These are phyloP conservation scores for Agrypnia vestita DNA, from an alignment of 1,140 invertebrate genomes.

Conservation along the genomic window DNA sequence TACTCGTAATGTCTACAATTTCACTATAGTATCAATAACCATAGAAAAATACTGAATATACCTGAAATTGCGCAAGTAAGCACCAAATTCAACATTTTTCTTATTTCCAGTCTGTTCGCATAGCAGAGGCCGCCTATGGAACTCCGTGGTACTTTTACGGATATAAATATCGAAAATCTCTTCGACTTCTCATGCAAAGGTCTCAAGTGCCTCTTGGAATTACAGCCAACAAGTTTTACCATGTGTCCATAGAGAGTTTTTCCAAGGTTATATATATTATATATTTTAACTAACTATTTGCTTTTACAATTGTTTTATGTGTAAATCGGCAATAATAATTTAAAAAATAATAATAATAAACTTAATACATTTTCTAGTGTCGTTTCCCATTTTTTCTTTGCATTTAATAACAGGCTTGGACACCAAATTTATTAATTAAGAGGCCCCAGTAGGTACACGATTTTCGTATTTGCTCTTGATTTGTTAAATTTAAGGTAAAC, in stretches of 20 bases:
- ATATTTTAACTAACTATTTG: background rate
- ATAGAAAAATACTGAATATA: too few relatives aligned
- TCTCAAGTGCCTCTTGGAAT: slow-evolving; percentile 18
- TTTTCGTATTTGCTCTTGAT: too few relatives aligned
- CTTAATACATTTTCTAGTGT: background rate
- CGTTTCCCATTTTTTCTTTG: background rate
- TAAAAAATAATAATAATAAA: too few relatives aligned
- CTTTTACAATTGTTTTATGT: too few relatives aligned
- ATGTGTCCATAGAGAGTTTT: slow-evolving; percentile 29
- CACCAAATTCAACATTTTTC: too few relatives aligned
- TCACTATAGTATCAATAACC: too few relatives aligned
- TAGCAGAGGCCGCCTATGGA: slow-evolving; percentile 24
- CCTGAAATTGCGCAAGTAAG: too few relatives aligned
- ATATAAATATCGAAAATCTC: slow-evolving; percentile 9
- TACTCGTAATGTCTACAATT: too few relatives aligned
- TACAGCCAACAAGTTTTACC: slow-evolving; percentile 28
- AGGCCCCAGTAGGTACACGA: too few relatives aligned
- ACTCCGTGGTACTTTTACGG: slow-evolving; percentile 15
- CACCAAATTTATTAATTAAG: too few relatives aligned
- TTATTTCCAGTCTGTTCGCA: slow-evolving; percentile 22
- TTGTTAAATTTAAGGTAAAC: too few relatives aligned
- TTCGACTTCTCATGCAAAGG: slow-evolving; percentile 17
- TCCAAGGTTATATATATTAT: slow-evolving; percentile 5
- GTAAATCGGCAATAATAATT: too few relatives aligned
- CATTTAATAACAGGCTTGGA: background rate